phyloP scores from a whole-genome alignment of 2,797 vertebrate genomes.

The Remorina albescens region DNA sequence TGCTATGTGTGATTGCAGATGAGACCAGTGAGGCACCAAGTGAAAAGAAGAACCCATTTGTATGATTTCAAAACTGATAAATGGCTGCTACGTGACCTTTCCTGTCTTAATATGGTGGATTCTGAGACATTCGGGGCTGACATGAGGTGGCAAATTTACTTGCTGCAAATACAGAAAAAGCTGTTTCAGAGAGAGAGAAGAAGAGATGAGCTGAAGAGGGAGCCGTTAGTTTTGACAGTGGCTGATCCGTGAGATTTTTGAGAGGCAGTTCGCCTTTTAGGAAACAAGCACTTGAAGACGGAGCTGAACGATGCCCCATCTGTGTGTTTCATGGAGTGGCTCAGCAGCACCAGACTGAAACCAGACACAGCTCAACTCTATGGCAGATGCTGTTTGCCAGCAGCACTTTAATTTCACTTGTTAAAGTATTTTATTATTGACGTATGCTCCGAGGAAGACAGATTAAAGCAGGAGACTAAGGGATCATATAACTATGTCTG shows the following conservation, averaged over 20 bases:
- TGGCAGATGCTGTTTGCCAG: slow-evolving; percentile 55
- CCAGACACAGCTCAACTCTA: slow-evolving; percentile 40
- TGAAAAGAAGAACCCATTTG: slow-evolving; percentile 8
- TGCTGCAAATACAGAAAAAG: slow-evolving; percentile 8
- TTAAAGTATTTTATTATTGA: slow-evolving; percentile 46
- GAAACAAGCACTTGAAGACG: slow-evolving; percentile 36
- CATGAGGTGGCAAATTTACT: slow-evolving; percentile 28
- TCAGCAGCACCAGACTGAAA: slow-evolving; percentile 43
- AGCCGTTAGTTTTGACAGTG: slow-evolving; percentile 29
- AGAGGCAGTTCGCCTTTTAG: slow-evolving; percentile 44
- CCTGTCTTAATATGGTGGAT: not conserved
- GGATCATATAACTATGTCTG: slow-evolving; percentile 2
- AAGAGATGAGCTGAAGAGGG: slow-evolving; percentile 23
- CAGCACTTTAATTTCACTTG: slow-evolving; percentile 49
- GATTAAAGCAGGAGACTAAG: slow-evolving; percentile 3
- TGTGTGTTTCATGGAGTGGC: slow-evolving; percentile 57
- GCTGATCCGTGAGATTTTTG: slow-evolving; percentile 31
- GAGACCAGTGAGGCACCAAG: slow-evolving; percentile 13
- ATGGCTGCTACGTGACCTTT: not conserved
- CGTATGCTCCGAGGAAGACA: slow-evolving; percentile 35
- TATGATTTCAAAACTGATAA: slow-evolving; percentile 13
- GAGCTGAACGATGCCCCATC: slow-evolving; percentile 45
- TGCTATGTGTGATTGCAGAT: slow-evolving; percentile 14
- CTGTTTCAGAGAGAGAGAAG: slow-evolving; percentile 17
- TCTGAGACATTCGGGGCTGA: slow-evolving; percentile 4